A percentile compares a stretch with the other conserved stretches of the same genome.
Evolutionary conservation across 2,113 vertebrate species (phyloP).

Genomic region (Atrichornis clamosus): DNA sequence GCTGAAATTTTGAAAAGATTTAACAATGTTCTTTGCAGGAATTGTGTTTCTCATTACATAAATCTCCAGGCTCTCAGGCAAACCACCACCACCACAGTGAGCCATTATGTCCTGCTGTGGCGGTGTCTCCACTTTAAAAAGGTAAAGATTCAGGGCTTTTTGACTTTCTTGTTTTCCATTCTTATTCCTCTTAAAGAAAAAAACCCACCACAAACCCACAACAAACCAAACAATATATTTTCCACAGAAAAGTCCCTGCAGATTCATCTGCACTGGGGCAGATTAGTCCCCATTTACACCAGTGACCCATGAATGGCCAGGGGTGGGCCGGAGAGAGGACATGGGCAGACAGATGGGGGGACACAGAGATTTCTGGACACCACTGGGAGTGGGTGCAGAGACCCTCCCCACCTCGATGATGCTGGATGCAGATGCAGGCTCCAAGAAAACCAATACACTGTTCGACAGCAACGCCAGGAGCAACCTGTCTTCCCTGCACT

Average conservation of each 20-base stretch:
- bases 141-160: slow-evolving; percentile 37
- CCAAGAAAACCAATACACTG: neutral
- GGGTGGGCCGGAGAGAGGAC: neutral
- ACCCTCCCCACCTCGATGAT: rapidly evolving
- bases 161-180: slow-evolving; percentile 39
- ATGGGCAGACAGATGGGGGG: too few species aligned
- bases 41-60: slow-evolving; percentile 69
- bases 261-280: neutral
- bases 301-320: neutral
- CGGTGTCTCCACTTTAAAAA: slow-evolving; percentile 38
- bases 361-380: neutral
- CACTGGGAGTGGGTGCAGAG: rapidly evolving
- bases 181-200: neutral
- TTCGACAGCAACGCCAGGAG: neutral
- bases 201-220: neutral
- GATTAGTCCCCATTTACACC: neutral
- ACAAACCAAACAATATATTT: neutral
- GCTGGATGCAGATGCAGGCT: neutral
- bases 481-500: neutral
- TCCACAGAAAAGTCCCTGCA: neutral
- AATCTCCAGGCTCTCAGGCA: slow-evolving; percentile 58
- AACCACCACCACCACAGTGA: neutral
- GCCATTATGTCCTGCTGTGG: slow-evolving; percentile 64
- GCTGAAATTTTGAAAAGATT: slow-evolving; percentile 59
- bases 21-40: slow-evolving; percentile 61